phyloP scores from a whole-genome alignment of 2,797 vertebrate genomes.

The Sarcophilus harrisii region DNA sequence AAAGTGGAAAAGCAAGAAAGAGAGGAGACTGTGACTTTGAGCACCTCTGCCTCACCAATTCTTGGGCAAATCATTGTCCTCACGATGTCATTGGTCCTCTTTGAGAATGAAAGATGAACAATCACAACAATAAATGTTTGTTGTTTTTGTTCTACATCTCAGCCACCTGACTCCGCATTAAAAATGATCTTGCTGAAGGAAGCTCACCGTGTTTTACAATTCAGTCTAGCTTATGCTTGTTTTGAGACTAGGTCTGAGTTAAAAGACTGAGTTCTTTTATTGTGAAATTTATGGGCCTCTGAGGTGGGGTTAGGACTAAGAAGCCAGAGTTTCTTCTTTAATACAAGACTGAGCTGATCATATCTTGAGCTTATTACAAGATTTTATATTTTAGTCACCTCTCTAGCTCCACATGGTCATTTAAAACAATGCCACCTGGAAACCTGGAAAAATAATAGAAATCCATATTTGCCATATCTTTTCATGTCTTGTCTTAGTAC shows the following conservation, averaged over 20 bases:
- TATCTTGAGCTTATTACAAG: background rate
- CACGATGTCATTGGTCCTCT: background rate
- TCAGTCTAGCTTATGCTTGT: background rate
- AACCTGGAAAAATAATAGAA: background rate
- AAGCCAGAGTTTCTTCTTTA: background rate
- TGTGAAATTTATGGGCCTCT: conserved; percentile 13
- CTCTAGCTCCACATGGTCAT: background rate
- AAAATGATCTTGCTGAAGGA: background rate
- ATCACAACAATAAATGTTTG: background rate
- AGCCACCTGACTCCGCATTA: background rate
- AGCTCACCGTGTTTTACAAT: background rate
- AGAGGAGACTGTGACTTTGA: background rate
- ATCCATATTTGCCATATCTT: background rate
- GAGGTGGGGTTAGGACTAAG: background rate
- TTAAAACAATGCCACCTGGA: background rate
- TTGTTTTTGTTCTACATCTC: background rate
- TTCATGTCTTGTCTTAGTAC: background rate
- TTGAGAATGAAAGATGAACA: background rate
- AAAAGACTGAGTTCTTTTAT: background rate
- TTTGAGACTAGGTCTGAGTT: background rate
- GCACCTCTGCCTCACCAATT: background rate
- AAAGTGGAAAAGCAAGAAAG: background rate
- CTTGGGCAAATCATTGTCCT: too few species aligned
- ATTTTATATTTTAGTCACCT: background rate
- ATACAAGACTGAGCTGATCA: background rate